phyloP scores from a whole-genome alignment of 2,113 vertebrate genomes.

The Hiodon alosoides region DNA sequence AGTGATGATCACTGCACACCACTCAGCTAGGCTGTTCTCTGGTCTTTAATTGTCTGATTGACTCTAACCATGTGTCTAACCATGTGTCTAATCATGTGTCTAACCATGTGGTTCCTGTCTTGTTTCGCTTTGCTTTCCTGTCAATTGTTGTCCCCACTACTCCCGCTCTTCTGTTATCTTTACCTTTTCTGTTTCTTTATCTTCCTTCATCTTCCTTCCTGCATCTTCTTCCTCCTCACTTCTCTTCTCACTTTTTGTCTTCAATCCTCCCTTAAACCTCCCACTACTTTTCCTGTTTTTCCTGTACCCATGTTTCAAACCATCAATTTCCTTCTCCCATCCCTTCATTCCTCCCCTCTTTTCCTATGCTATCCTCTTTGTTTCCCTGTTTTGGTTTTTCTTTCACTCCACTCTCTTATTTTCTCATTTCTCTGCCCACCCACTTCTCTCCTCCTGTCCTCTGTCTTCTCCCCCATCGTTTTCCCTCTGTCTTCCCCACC shows the following conservation, averaged over 20 bases:
- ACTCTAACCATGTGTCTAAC: not conserved
- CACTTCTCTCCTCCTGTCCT: constrained; percentile 3
- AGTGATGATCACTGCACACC: not conserved
- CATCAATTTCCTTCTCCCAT: not conserved
- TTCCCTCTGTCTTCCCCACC: not conserved
- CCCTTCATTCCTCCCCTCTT: constrained; percentile 8
- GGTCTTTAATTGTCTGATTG: not conserved
- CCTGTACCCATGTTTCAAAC: constrained; percentile 15
- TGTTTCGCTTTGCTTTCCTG: constrained; percentile 24
- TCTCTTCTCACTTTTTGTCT: not conserved
- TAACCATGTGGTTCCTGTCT: constrained; percentile 24
- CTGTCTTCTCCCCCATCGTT: not conserved
- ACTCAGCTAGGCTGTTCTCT: not conserved
- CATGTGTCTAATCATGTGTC: constrained; percentile 16
- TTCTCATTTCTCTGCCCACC: not conserved
- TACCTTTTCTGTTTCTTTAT: not conserved
- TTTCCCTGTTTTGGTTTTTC: not conserved
- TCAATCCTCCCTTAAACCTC: not conserved
- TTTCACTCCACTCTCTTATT: constrained; percentile 4
- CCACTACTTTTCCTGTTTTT: not conserved
- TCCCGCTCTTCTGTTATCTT: not conserved
- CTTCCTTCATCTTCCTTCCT: not conserved
- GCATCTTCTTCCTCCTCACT: not conserved
- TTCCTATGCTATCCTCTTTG: not conserved
- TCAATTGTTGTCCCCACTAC: not conserved